Base-by-base conservation (phyloP, 2,888 invertebrate genomes). In the Hirtodrosophila histrioides region DNA sequence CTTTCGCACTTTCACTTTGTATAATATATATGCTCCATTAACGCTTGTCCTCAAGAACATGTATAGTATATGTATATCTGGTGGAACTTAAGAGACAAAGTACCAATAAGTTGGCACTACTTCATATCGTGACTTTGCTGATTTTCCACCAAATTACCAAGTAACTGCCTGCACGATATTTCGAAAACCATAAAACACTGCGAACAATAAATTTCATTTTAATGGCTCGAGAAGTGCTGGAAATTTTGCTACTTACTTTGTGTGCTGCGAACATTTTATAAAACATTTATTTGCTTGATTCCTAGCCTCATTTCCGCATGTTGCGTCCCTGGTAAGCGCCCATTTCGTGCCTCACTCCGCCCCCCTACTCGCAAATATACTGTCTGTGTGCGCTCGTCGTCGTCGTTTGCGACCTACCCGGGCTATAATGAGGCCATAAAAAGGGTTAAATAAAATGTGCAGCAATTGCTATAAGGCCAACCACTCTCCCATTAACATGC, bases 251-350 rank as follows among this genome's bases (percentile, higher is more conserved):
- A 65, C 73, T 79, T 69, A 69, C 65, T 70, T 58, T 69, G 49
- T 65, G 60, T 71, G 61, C 75, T 69, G 78, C 71, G 68, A 85
- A 81, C 88, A 83, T 87, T 86, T 87, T 87, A 86, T 85, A 87
- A 86, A 87, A 87, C 85, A 87, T 86, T 87, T 87, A 86, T 87
- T 86, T 87, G 86, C 85, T 86, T 86, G 85, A 86, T 87, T 86
- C 86, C 79, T 86, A 86, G 88, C 86, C 86, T 79, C 86, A 86
- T 87, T 86, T 86, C 86, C 85, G 75, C 63, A 53, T 57, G 54
- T 60, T 57, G 58, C 62, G 55, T 45, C 66, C 68, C 37, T 27
- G 3, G 27, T 37, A 27, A 31, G 45, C 58, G 56, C 37, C 48
- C 77, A 60, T 57, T 65, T 73, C 62, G 58, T 58, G 72, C 71